Base-by-base conservation (phyloP, 2,888 invertebrate genomes). In the Drosophila longiperda region DNA sequence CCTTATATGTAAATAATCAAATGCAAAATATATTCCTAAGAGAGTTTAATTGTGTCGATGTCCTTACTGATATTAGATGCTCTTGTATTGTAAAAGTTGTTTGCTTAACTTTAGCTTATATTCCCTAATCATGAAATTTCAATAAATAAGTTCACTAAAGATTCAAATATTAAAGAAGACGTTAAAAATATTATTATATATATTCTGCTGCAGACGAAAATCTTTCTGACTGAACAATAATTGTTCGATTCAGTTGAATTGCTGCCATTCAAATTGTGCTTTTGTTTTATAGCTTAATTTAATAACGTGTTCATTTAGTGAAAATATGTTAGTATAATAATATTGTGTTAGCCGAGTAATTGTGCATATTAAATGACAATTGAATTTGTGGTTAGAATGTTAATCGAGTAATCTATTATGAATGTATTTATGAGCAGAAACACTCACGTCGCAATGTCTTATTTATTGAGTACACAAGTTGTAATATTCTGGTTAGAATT, bases 401-500 rank as follows among this genome's bases (percentile, higher is more conserved):
- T 12, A 63, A 60, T 29, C n/a, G 29, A 69, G 49, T 62, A 45
- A 49, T 11, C 60, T 17, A 36, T 42, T 29, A n/a, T 17, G 34
- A 48, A 48, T 48, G 48, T 23, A 54, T 38, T 66, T 36, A 50
- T 50, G 15, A 6, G n/a, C 3, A 42, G 8, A 52, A 79, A 54
- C 45, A 69, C 38, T 12, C n/a, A 26, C 26, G 52, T 34, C 36
- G 40, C n/a, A 52, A 52, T 9, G 34, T 20, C 40, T 17, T 76
- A 72, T 59, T 64, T 75, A 54, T 38, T 68, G 36, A 42, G 50
- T 42, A 32, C 36, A 58, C 49, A 58, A 60, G 50, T 38, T 62
- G 54, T 23, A n/a, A 36, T 58, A 23, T 52, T 34, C 53, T 3
- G 26, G 23, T 2, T 48, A 26, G 53, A 75, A 82, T 68, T 59